Percentiles rank a stretch among this genome's conserved stretches.
These are phyloP conservation scores for Hyles euphorbiae DNA, from an alignment of 1,140 invertebrate genomes.

Conservation along the genomic window DNA sequence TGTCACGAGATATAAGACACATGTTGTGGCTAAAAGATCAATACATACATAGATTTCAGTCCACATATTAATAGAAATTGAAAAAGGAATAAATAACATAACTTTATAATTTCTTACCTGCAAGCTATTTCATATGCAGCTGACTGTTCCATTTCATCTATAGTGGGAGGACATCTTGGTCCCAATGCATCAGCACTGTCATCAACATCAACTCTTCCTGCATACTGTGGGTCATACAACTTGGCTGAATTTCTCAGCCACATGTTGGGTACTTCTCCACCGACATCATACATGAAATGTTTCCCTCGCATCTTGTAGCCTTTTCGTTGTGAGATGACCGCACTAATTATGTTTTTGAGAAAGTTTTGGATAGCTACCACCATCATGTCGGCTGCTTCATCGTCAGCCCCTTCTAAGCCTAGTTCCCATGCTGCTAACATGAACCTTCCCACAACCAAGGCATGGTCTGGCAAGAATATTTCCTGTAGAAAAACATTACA, in stretches of 20 bases:
- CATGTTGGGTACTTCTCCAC: slow-evolving; percentile 81
- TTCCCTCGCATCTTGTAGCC: slow-evolving; percentile 82
- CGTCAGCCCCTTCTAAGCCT: slow-evolving; percentile 86
- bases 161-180: slow-evolving; percentile 67
- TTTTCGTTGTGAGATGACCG: slow-evolving; percentile 82
- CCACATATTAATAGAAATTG: no score
- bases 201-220: slow-evolving; percentile 71
- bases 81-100: no score
- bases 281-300: slow-evolving; percentile 84
- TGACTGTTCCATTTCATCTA: slow-evolving; percentile 72
- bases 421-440: slow-evolving; percentile 89
- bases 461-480: slow-evolving; percentile 84
- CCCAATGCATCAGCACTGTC: slow-evolving; percentile 64
- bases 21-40: no score
- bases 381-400: slow-evolving; percentile 84
- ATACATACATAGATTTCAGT: no score
- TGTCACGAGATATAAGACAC: no score
- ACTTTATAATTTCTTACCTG: slow-evolving; percentile 36
- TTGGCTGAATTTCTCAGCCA: slow-evolving; percentile 80
- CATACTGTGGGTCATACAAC: slow-evolving; percentile 59
- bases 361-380: slow-evolving; percentile 83
- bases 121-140: slow-evolving; percentile 68
- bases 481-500: slow-evolving; percentile 70
- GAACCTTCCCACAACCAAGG: slow-evolving; percentile 85
- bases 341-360: slow-evolving; percentile 85